Evolutionary conservation across 2,113 vertebrate species (phyloP).

Genomic region (Odocoileus virginianus): DNA sequence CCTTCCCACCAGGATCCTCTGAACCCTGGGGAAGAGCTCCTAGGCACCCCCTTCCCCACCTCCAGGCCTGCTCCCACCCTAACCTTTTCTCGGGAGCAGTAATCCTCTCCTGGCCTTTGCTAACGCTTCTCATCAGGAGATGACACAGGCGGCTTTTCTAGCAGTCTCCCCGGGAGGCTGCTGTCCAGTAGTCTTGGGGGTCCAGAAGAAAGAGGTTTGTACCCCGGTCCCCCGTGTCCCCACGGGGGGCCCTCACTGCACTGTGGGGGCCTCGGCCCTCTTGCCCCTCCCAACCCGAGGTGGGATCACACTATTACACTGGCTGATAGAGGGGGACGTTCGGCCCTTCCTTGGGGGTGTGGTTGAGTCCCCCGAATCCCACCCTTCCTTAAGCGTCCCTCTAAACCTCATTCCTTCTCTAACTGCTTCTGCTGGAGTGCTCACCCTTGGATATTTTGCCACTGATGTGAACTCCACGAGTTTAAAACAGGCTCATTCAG

Average conservation of each 20-base stretch:
- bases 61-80: neutral
- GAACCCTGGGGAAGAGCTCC: neutral
- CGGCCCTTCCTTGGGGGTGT: neutral
- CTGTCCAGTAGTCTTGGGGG: neutral
- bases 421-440: neutral
- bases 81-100: neutral
- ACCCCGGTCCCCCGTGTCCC: neutral
- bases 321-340: neutral
- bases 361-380: neutral
- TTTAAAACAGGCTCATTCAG: neutral
- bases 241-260: neutral
- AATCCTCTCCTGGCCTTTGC: neutral
- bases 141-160: neutral
- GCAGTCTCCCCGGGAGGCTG: neutral
- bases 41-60: neutral
- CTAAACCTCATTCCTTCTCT: neutral
- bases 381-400: neutral
- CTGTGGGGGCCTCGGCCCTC: neutral
- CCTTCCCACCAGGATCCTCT: neutral
- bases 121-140: neutral
- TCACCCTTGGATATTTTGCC: conserved; percentile 34
- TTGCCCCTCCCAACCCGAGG: accelerated
- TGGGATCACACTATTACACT: neutral
- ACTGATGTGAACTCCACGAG: neutral
- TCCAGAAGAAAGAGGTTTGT: neutral